Conservation (phyloP, 2,888 invertebrate species). For the Agrochola macilenta region DNA sequence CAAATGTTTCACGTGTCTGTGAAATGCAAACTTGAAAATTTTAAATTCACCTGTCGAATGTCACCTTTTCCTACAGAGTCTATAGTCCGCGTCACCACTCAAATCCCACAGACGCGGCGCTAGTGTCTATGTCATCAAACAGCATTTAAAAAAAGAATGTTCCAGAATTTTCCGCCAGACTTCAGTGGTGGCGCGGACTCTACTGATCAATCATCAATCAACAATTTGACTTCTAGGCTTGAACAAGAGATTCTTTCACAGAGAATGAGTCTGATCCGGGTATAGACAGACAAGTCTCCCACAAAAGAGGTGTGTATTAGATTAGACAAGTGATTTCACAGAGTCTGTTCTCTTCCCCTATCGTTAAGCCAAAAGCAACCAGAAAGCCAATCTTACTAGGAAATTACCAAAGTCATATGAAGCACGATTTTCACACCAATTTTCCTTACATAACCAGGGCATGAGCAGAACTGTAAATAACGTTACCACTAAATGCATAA, state of each 20-base stretch:
- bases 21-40: background rate
- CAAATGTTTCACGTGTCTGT: too few relatives aligned
- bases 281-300: background rate
- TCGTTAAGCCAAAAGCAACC: background rate
- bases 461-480: conserved; percentile 36
- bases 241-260: background rate
- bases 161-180: too few relatives aligned
- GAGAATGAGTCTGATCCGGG: background rate
- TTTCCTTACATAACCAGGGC: conserved; percentile 28
- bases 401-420: background rate
- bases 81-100: too few relatives aligned
- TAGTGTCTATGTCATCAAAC: too few relatives aligned
- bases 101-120: too few relatives aligned
- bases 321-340: background rate
- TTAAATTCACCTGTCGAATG: background rate
- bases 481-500: conserved; percentile 38
- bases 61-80: background rate
- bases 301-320: background rate
- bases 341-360: background rate
- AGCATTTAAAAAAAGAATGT: too few relatives aligned
- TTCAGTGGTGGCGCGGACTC: too few relatives aligned
- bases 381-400: background rate
- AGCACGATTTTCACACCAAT: conserved; percentile 25
- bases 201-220: too few relatives aligned
- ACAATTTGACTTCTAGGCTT: background rate